These are phyloP conservation scores for Dascyllus trimaculatus DNA, from an alignment of 2,113 vertebrate genomes.

Conservation along the genomic window DNA sequence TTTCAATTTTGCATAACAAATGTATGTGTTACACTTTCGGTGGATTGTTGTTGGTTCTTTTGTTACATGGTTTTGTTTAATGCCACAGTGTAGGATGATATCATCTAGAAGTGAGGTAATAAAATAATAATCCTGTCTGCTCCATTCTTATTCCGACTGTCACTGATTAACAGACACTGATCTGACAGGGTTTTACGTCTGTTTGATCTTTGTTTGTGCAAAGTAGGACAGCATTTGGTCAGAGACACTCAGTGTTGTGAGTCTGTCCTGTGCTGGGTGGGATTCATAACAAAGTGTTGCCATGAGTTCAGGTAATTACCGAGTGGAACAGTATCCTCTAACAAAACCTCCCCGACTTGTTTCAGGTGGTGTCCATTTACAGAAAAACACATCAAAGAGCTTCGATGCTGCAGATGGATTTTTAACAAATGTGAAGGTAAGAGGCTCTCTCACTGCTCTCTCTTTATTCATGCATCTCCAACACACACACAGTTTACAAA, in stretches of 20 bases:
- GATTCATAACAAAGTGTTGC: slow-evolving; percentile 14
- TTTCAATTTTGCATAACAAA: too few species aligned
- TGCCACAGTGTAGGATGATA: too few species aligned
- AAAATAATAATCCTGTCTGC: too few species aligned
- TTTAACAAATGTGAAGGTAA: slow-evolving; percentile 54
- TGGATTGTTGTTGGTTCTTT: too few species aligned
- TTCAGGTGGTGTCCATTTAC: slow-evolving; percentile 68
- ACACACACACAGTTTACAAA: not conserved
- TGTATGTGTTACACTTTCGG: too few species aligned
- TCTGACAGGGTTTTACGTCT: too few species aligned
- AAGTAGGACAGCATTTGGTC: not conserved
- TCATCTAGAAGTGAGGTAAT: too few species aligned
- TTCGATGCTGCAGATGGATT: slow-evolving; percentile 41
- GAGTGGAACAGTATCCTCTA: slow-evolving; percentile 19
- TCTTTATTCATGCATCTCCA: not conserved
- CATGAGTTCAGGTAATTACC: slow-evolving; percentile 1
- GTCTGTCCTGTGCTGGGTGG: not conserved
- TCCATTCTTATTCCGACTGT: too few species aligned
- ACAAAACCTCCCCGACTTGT: slow-evolving; percentile 43
- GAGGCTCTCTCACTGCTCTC: not conserved
- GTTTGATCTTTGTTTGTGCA: not conserved
- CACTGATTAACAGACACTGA: too few species aligned
- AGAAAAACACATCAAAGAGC: slow-evolving; percentile 38
- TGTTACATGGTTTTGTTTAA: too few species aligned
- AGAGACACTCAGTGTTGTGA: not conserved